A percentile compares a stretch with the other conserved stretches of the same genome.
These are phyloP conservation scores for Drosophila trapezifrons DNA, from an alignment of 1,140 invertebrate species.

Conservation along the genomic window DNA sequence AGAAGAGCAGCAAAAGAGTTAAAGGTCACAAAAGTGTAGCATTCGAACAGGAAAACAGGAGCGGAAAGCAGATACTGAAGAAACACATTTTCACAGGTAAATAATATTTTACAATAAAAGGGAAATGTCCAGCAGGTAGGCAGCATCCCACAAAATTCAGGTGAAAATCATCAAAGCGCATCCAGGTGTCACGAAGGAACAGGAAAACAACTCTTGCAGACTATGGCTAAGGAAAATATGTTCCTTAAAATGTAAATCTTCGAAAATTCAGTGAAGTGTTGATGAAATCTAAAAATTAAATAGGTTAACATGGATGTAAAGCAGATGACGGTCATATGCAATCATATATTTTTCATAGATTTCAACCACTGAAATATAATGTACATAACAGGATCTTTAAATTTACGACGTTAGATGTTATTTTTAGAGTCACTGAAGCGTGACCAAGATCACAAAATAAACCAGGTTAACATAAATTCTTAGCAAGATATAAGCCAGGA, in stretches of 20 bases:
- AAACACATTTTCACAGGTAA: background rate
- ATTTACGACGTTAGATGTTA: background rate
- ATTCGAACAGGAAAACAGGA: slow-evolving; percentile 10
- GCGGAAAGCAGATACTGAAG: background rate
- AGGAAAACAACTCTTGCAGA: slow-evolving; percentile 7
- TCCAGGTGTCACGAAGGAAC: slow-evolving; percentile 12
- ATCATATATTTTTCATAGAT: background rate
- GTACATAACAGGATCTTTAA: background rate
- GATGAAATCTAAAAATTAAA: background rate
- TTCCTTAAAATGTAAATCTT: background rate
- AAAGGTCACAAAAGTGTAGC: slow-evolving; percentile 21
- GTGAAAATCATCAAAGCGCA: slow-evolving; percentile 18
- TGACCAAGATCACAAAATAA: slow-evolving; percentile 2
- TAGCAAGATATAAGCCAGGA: background rate
- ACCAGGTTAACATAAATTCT: slow-evolving; percentile 1
- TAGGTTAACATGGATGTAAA: slow-evolving; percentile 23
- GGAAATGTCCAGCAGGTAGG: background rate
- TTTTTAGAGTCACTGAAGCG: slow-evolving; percentile 1
- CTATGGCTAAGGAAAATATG: background rate
- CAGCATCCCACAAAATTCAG: slow-evolving; percentile 8
- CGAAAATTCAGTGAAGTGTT: background rate
- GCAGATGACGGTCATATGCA: background rate
- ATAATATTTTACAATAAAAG: background rate
- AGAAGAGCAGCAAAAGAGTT: background rate
- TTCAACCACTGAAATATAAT: background rate